These are phyloP conservation scores for Drosophila rellima DNA, from an alignment of 2,888 invertebrate genomes.

Conservation along the genomic window DNA sequence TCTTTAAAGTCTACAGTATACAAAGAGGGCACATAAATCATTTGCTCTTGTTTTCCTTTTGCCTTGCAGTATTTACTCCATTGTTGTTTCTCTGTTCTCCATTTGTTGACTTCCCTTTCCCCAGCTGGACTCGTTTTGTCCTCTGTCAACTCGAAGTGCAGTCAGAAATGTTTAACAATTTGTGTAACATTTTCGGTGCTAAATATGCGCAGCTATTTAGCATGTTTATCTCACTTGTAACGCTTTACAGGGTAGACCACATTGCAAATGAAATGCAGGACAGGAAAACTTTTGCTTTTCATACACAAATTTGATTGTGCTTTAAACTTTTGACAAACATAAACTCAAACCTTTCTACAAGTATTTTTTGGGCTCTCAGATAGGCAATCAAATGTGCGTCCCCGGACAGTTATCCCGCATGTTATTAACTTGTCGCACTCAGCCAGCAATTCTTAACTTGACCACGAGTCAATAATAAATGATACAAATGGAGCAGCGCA, in stretches of 20 bases:
- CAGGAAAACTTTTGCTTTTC: background rate
- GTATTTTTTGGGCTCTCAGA: background rate
- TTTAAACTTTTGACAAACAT: slow-evolving; percentile 13
- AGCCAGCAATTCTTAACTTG: slow-evolving; percentile 29
- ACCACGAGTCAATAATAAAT: slow-evolving; percentile 53
- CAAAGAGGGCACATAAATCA: slow-evolving; percentile 24
- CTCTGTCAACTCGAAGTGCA: slow-evolving; percentile 30
- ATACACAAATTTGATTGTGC: slow-evolving; percentile 21
- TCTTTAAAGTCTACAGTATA: background rate
- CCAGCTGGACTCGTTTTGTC: background rate
- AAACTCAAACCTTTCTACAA: slow-evolving; percentile 12
- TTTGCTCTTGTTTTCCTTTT: slow-evolving; percentile 27
- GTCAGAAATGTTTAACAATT: slow-evolving; percentile 41
- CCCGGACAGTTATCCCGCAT: slow-evolving; percentile 44
- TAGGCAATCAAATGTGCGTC: slow-evolving; percentile 47
- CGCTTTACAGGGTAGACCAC: slow-evolving; percentile 8
- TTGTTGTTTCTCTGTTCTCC: slow-evolving; percentile 19
- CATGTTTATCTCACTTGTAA: slow-evolving; percentile 37
- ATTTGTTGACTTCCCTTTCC: background rate
- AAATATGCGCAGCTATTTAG: slow-evolving; percentile 50
- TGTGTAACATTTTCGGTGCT: slow-evolving; percentile 48
- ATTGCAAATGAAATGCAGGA: slow-evolving; percentile 7
- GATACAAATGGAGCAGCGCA: slow-evolving; percentile 27
- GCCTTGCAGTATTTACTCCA: slow-evolving; percentile 43
- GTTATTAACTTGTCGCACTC: slow-evolving; percentile 55